A percentile compares a stretch with the other conserved stretches of the same genome.
Conservation (phyloP, 92 coral and sea anemone genomes). For the Paragorgia papillata region DNA sequence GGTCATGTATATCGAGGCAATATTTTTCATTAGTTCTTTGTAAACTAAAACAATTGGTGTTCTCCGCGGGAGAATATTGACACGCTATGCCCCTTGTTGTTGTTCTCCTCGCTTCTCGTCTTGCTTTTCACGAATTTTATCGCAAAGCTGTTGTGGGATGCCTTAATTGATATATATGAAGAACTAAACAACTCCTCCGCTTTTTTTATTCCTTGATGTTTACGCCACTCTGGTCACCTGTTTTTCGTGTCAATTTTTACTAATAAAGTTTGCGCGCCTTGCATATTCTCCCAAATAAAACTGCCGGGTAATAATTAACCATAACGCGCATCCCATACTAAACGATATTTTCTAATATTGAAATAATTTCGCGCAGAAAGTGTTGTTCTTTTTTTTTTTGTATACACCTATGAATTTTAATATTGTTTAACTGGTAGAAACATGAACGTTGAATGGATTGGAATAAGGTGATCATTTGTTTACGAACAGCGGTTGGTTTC, state of each 20-base stretch:
- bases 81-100: constrained; percentile 3
- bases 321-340: too few relatives aligned
- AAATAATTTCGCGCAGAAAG: background rate
- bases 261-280: too few relatives aligned
- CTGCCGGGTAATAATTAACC: too few relatives aligned
- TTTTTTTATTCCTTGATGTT: constrained; percentile 10
- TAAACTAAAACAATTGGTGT: constrained; percentile 8
- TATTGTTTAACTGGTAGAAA: too few relatives aligned
- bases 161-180: background rate
- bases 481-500: background rate
- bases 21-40: constrained; percentile 28
- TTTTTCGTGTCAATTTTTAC: background rate
- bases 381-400: background rate
- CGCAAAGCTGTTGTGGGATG: background rate
- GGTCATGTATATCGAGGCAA: constrained; percentile 22
- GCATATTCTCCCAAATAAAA: too few relatives aligned
- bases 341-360: too few relatives aligned
- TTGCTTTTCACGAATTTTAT: too few relatives aligned
- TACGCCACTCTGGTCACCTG: constrained; percentile 33
- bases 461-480: too few relatives aligned
- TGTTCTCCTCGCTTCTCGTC: too few relatives aligned
- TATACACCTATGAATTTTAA: too few relatives aligned
- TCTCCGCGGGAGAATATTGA: background rate
- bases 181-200: constrained; percentile 21
- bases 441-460: too few relatives aligned